phyloP scores from a whole-genome alignment of 2,113 vertebrate species.

The Scatophagus argus region DNA sequence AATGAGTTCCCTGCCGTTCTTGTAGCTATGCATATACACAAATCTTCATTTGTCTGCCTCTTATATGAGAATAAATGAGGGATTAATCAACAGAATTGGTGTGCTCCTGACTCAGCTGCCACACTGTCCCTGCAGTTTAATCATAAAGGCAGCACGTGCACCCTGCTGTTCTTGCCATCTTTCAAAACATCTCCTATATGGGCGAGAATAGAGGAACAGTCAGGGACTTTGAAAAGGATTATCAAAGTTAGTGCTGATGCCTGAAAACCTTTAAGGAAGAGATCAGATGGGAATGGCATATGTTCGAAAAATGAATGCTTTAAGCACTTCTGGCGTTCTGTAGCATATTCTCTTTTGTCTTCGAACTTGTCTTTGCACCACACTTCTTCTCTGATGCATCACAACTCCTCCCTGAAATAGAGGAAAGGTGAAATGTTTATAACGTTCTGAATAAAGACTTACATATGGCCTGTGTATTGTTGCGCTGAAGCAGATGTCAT shows the following conservation, averaged over 20 bases:
- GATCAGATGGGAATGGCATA: conserved; percentile 40
- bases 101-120: conserved; percentile 35
- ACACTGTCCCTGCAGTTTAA: conserved; percentile 12
- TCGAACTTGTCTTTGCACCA: conserved; percentile 28
- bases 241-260: conserved; percentile 54
- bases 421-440: conserved; percentile 3
- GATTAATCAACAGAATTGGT: conserved; percentile 14
- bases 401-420: background rate
- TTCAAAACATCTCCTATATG: conserved; percentile 37
- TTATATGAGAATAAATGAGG: background rate
- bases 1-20: background rate
- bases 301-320: conserved; percentile 37
- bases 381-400: conserved; percentile 15
- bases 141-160: conserved; percentile 30
- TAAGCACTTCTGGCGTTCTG: conserved; percentile 18
- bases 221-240: conserved; percentile 24
- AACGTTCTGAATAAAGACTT: conserved; percentile 23
- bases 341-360: conserved; percentile 1
- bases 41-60: conserved; percentile 8
- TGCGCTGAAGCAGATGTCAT: conserved; percentile 23
- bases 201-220: conserved; percentile 24
- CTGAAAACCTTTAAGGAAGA: conserved; percentile 30
- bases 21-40: conserved; percentile 5
- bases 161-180: conserved; percentile 38
- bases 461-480: conserved; percentile 37